Conservation (phyloP, 2,888 invertebrate genomes). For the Ceratothoa steindachneri region DNA sequence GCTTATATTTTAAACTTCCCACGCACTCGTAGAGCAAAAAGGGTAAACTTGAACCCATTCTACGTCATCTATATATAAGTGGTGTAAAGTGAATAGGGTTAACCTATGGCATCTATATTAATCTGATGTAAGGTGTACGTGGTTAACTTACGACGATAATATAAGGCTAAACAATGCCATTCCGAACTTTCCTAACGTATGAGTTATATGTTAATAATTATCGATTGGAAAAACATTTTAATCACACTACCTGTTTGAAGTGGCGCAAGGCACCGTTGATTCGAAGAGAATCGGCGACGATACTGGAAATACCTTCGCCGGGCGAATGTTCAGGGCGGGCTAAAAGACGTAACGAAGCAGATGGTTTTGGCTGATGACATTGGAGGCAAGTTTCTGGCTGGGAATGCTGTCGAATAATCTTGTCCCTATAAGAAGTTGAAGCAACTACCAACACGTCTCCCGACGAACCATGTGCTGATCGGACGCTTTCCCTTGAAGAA, state of each 20-base stretch:
- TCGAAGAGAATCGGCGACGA: slow-evolving; percentile 89
- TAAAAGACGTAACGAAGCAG: slow-evolving; percentile 79
- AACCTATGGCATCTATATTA: too few relatives aligned
- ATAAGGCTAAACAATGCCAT: too few relatives aligned
- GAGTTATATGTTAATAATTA: background rate
- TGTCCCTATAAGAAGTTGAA: slow-evolving; percentile 51
- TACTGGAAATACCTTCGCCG: slow-evolving; percentile 80
- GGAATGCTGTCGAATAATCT: slow-evolving; percentile 83
- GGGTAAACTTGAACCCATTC: too few relatives aligned
- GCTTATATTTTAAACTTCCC: too few relatives aligned
- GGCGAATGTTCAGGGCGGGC: slow-evolving; percentile 63
- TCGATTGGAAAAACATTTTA: slow-evolving; percentile 13
- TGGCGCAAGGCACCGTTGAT: slow-evolving; percentile 95
- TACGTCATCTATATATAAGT: too few relatives aligned
- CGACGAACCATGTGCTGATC: slow-evolving; percentile 60
- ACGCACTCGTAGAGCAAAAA: too few relatives aligned
- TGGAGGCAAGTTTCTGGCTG: slow-evolving; percentile 67
- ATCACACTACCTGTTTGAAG: slow-evolving; percentile 76
- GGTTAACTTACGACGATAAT: too few relatives aligned
- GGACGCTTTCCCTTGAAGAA: slow-evolving; percentile 75
- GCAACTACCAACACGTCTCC: slow-evolving; percentile 38
- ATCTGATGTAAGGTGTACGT: too few relatives aligned
- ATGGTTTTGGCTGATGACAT: slow-evolving; percentile 55
- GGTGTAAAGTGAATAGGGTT: too few relatives aligned
- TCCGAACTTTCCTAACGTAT: too few relatives aligned